phyloP scores from a whole-genome alignment of 2,888 invertebrate species.

The Nebria brevicollis region DNA sequence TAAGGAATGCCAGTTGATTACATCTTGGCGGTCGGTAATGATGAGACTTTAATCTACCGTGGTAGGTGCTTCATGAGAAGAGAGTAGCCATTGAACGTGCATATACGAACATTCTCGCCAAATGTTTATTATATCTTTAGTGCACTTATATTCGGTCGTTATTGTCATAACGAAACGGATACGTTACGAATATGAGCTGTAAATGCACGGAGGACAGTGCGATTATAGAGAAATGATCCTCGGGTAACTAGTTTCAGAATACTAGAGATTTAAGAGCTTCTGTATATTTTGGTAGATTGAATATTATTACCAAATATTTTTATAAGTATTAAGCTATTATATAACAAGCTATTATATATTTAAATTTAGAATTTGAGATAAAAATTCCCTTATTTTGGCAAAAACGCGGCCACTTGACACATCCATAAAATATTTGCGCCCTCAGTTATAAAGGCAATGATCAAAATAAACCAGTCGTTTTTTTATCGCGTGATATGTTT shows the following conservation, averaged over 20 bases:
- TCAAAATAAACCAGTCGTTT: neutral
- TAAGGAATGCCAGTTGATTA: conserved; percentile 42
- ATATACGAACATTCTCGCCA: conserved; percentile 19
- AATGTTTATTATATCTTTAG: conserved; percentile 39
- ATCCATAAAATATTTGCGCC: neutral
- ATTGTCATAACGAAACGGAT: neutral
- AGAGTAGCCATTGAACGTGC: conserved; percentile 30
- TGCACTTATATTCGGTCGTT: neutral
- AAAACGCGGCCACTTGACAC: neutral
- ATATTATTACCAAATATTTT: no score
- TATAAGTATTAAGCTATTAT: no score
- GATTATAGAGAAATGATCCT: neutral
- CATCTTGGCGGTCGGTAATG: conserved; percentile 40
- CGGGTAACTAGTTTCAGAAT: neutral
- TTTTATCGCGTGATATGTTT: neutral
- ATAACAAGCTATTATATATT: no score
- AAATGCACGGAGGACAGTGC: neutral
- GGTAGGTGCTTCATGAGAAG: conserved; percentile 9
- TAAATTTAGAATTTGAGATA: neutral
- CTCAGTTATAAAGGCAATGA: neutral
- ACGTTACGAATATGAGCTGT: neutral
- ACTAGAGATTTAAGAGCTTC: no score
- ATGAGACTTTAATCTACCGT: conserved; percentile 43
- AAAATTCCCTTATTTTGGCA: neutral
- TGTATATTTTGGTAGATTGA: no score